Percentiles rank a stretch among this genome's conserved stretches.
These are phyloP conservation scores for Muscicapa comitata DNA, from an alignment of 2,797 vertebrate genomes.

Conservation along the genomic window DNA sequence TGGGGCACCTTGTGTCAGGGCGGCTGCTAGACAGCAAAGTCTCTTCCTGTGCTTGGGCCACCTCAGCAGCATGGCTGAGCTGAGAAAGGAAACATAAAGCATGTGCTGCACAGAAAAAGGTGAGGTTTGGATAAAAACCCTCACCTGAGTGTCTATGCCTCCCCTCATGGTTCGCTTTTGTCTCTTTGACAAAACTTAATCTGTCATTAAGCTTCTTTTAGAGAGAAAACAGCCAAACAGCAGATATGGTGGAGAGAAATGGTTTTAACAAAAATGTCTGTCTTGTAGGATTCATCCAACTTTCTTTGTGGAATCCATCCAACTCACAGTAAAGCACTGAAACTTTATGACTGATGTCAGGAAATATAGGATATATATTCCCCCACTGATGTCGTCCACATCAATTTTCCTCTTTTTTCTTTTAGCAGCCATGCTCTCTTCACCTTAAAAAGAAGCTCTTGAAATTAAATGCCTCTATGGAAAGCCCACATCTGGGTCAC, in stretches of 20 bases:
- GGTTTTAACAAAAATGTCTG: neutral
- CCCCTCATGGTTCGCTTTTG: neutral
- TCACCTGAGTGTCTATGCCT: neutral
- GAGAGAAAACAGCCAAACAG: neutral
- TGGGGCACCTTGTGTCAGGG: too few relatives aligned
- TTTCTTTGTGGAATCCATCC: neutral
- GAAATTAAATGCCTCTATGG: neutral
- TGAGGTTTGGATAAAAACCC: neutral
- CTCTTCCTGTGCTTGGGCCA: neutral
- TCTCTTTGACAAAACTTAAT: neutral
- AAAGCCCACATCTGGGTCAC: constrained; percentile 30
- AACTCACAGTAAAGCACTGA: neutral
- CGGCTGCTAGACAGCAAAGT: neutral
- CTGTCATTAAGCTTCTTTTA: neutral
- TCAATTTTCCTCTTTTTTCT: neutral
- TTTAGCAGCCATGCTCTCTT: neutral
- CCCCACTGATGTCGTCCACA: neutral
- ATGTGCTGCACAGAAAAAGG: neutral
- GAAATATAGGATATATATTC: neutral
- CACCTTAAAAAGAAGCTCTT: neutral
- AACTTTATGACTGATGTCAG: neutral
- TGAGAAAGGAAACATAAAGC: neutral
- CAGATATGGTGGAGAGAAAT: neutral
- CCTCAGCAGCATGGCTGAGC: neutral
- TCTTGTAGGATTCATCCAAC: neutral